Base-by-base conservation (phyloP, 2,797 vertebrate genomes). In the Ambastaia sidthimunki region DNA sequence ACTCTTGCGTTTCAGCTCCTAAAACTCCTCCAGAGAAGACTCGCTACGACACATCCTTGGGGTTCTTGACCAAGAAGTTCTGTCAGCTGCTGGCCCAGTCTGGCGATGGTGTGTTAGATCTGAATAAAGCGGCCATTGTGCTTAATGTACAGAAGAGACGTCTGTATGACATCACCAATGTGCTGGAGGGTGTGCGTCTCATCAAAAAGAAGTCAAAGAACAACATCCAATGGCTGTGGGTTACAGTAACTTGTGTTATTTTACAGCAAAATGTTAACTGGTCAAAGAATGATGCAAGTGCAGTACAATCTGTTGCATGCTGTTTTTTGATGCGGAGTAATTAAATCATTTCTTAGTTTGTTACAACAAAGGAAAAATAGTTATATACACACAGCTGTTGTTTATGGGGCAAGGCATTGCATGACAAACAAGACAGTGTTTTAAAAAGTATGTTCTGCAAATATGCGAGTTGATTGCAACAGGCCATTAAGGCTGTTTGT, bases 151-250 rank as follows among this genome's bases (percentile, higher is more conserved):
- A 95, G 41, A 97, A 97, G 91, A 95, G 98, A 82, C 95, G 97
- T 55, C 91, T 99, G 83, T 98, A 98, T 0, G 98, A 99, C 87
- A 95, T 99, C 91, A 98, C 96, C 84, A 98, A 99, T 11, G 97
- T 98, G 18, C 90, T 99, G 85, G 96, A 98, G 88, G 97, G 97
- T 52, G 96, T 98, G 87, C 92, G 92, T 12, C 95, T 99, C 87
- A 95, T 98, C 88, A 95, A 95, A 90, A 98, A 98, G 91, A 96
- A 94, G 85, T 96, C 96, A 3, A 98, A 98, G 92, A 98, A 96
- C 93, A 92, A 94, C 73, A 92, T 98, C 57, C 91, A 98, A 84
- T 99, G 96, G 97, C 87, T 97, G 98, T 98, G 89, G 95, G 98
- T 97, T 72, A 7, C 23, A 41, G 9, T 41, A 41, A 41, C 7